Evolutionary conservation across 2,888 invertebrate species (phyloP).

Genomic region (Toxonevra muliebris): DNA sequence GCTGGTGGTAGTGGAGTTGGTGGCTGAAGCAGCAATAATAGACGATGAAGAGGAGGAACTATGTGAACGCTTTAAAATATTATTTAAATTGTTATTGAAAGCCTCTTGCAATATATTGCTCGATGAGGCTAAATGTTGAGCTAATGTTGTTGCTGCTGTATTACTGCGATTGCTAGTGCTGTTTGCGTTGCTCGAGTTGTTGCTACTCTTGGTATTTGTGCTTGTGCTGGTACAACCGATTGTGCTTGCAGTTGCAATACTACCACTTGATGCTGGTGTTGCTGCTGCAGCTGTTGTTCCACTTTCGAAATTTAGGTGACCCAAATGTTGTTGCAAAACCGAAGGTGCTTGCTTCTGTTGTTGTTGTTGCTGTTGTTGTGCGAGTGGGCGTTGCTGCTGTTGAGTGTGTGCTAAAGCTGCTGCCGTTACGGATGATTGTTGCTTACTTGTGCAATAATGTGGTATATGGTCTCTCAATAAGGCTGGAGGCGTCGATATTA

Average conservation of each 20-base stretch:
- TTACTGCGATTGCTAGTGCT: slow-evolving; percentile 34
- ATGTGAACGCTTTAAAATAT: slow-evolving; percentile 50
- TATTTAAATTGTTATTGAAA: slow-evolving; percentile 47
- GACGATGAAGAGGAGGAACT: slow-evolving; percentile 41
- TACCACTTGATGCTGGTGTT: slow-evolving; percentile 30
- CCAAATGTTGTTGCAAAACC: slow-evolving; percentile 63
- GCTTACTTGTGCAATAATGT: slow-evolving; percentile 10
- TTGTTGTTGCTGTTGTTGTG: slow-evolving; percentile 26
- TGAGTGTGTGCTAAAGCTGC: slow-evolving; percentile 29
- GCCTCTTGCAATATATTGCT: slow-evolving; percentile 55
- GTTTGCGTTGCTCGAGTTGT: slow-evolving; percentile 33
- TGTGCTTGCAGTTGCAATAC: slow-evolving; percentile 41
- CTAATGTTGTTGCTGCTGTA: slow-evolving; percentile 55
- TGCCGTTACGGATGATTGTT: slow-evolving; percentile 41
- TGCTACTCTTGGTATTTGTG: slow-evolving; percentile 37
- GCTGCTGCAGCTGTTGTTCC: slow-evolving; percentile 45
- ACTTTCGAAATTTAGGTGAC: slow-evolving; percentile 62
- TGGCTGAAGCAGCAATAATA: neutral
- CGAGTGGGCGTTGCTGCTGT: slow-evolving; percentile 30
- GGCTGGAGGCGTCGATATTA: slow-evolving; percentile 60
- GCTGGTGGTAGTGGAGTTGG: slow-evolving; percentile 22
- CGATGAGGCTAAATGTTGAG: slow-evolving; percentile 56
- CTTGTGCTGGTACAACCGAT: slow-evolving; percentile 34
- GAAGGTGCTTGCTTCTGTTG: slow-evolving; percentile 43
- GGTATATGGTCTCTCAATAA: slow-evolving; percentile 40